Conservation (phyloP, 2,888 invertebrate genomes). For the Drosophila mettleri region DNA sequence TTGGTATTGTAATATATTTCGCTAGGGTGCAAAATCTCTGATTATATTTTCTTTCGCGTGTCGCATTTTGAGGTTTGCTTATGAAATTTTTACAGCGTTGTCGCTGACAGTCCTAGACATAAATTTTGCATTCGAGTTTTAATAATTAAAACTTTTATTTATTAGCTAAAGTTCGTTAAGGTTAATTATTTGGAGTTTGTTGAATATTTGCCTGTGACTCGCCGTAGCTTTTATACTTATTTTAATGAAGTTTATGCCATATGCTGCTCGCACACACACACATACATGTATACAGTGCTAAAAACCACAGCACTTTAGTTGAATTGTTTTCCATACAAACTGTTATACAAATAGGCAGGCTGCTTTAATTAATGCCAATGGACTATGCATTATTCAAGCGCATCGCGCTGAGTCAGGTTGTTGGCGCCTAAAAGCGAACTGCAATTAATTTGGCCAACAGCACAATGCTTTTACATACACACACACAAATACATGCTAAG, state of each 20-base stretch:
- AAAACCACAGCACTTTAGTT: conserved; percentile 7
- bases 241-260: conserved; percentile 26
- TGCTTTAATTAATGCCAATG: conserved; percentile 58
- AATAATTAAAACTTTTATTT: not conserved
- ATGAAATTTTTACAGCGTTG: conserved; percentile 11
- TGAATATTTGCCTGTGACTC: not conserved
- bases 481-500: not conserved
- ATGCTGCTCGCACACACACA: not conserved
- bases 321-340: conserved; percentile 24
- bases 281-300: not conserved
- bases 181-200: no score
- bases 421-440: conserved; percentile 49
- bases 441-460: conserved; percentile 68
- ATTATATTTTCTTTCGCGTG: conserved; percentile 64
- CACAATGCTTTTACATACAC: conserved; percentile 8
- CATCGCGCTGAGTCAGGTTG: conserved; percentile 32
- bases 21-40: conserved; percentile 52
- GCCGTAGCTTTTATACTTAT: not conserved
- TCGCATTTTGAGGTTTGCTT: conserved; percentile 20
- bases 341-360: conserved; percentile 33
- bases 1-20: conserved; percentile 62
- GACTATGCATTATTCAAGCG: conserved; percentile 59
- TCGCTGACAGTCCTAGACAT: conserved; percentile 49
- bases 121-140: conserved; percentile 7
- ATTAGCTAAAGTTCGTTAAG: not conserved